These are phyloP conservation scores for Onychostoma macrolepis DNA, from an alignment of 2,113 vertebrate genomes.

Conservation along the genomic window DNA sequence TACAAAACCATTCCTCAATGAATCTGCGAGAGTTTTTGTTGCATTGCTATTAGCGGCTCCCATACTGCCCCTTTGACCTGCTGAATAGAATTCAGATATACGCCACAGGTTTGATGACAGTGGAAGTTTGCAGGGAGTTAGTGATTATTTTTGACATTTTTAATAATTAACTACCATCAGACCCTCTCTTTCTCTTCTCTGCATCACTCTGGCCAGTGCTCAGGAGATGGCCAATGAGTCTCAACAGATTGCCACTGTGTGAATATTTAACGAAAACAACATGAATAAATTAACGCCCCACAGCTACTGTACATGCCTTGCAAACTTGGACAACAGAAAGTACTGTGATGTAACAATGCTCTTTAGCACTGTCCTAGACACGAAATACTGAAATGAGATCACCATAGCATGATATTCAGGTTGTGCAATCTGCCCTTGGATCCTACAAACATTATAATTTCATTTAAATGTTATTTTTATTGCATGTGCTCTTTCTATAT, in stretches of 20 bases:
- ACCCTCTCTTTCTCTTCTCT: conserved; percentile 51
- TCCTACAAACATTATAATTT: not conserved
- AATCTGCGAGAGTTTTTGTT: conserved; percentile 17
- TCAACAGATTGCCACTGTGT: conserved; percentile 62
- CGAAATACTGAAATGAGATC: conserved; percentile 7
- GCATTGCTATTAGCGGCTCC: conserved; percentile 6
- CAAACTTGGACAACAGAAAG: conserved; percentile 50
- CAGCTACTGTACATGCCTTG: conserved; percentile 55
- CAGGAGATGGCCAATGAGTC: conserved; percentile 52
- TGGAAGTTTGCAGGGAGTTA: conserved; percentile 19
- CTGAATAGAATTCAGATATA: not conserved
- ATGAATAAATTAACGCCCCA: conserved; percentile 66
- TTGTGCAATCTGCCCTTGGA: not conserved
- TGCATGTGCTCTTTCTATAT: conserved; percentile 61
- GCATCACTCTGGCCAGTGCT: conserved; percentile 48
- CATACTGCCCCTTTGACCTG: conserved; percentile 4
- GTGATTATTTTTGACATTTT: conserved; percentile 60
- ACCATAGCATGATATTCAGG: not conserved
- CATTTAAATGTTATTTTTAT: conserved; percentile 33
- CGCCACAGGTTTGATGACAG: conserved; percentile 20
- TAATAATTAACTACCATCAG: conserved; percentile 58
- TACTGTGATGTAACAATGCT: conserved; percentile 52
- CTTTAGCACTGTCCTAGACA: not conserved
- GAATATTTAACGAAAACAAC: conserved; percentile 68
- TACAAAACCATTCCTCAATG: conserved; percentile 38